A percentile compares a stretch with the other conserved stretches of the same genome.
These are phyloP conservation scores for Perithous albicinctus DNA, from an alignment of 2,888 invertebrate genomes.

Conservation along the genomic window DNA sequence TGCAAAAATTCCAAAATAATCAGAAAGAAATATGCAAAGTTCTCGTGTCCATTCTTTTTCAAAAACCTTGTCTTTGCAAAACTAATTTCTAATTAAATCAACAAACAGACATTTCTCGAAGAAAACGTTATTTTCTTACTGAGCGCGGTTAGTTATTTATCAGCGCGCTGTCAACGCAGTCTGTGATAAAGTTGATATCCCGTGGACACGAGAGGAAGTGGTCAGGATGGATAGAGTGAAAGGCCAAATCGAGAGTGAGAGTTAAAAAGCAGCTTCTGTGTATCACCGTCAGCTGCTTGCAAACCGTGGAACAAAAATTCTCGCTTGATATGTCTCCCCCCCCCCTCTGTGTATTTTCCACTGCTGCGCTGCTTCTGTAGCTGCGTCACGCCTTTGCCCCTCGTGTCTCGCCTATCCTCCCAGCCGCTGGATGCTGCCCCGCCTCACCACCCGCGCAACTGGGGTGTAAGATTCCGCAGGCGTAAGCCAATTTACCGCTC, in stretches of 20 bases:
- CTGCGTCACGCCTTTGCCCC: slow-evolving; percentile 27
- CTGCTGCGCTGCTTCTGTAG: not conserved
- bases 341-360: slow-evolving; percentile 1
- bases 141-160: too few species aligned
- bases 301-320: slow-evolving; percentile 16
- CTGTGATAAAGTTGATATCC: not conserved
- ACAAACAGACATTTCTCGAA: too few species aligned
- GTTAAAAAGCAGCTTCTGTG: not conserved
- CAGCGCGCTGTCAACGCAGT: too few species aligned
- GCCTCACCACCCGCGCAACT: slow-evolving; percentile 22
- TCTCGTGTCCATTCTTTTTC: too few species aligned
- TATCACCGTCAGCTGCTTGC: not conserved
- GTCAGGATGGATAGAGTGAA: not conserved
- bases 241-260: not conserved
- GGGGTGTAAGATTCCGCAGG: slow-evolving; percentile 74
- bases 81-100: too few species aligned
- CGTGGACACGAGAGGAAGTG: not conserved
- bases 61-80: too few species aligned
- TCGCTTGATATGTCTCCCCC: not conserved
- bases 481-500: slow-evolving; percentile 80
- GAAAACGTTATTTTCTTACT: too few species aligned
- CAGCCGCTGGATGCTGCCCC: slow-evolving; percentile 26
- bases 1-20: too few species aligned
- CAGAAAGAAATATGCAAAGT: too few species aligned
- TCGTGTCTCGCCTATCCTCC: slow-evolving; percentile 6